Evolutionary conservation across 2,113 vertebrate genomes (phyloP).

Genomic region (Rhabdomys dilectus): DNA sequence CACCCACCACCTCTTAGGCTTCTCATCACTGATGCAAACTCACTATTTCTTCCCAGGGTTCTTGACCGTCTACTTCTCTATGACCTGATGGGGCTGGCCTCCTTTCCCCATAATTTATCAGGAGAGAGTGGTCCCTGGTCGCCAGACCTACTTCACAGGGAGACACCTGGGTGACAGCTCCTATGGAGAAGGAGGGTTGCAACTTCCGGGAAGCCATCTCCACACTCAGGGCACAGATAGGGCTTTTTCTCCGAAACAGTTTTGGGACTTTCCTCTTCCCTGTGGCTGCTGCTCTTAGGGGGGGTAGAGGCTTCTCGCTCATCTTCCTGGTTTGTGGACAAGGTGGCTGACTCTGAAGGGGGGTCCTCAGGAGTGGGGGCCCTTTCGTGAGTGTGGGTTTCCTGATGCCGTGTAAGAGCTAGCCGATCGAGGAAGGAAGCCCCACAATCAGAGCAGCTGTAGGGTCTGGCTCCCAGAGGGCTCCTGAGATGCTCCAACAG

Average conservation of each 20-base stretch:
- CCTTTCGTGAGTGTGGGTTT: conserved; percentile 77
- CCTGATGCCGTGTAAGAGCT: conserved; percentile 77
- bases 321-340: conserved; percentile 59
- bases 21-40: conserved; percentile 59
- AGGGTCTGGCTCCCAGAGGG: conserved; percentile 79
- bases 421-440: conserved; percentile 75
- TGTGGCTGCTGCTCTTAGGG: conserved; percentile 58
- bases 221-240: conserved; percentile 80
- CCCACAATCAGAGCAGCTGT: conserved; percentile 76
- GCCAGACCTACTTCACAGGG: conserved; percentile 69
- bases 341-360: conserved; percentile 57
- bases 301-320: conserved; percentile 43
- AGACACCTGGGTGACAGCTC: conserved; percentile 77
- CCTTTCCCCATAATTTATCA: conserved; percentile 57
- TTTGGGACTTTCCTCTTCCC: conserved; percentile 70
- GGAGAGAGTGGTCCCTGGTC: conserved; percentile 65
- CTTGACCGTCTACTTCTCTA: conserved; percentile 60
- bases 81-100: conserved; percentile 56
- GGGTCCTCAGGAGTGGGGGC: conserved; percentile 58
- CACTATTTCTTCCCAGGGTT: conserved; percentile 61
- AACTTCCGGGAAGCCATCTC: conserved; percentile 77
- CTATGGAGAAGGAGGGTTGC: conserved; percentile 77
- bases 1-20: conserved; percentile 64
- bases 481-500: conserved; percentile 81
- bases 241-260: conserved; percentile 75